Evolutionary conservation across 2,113 vertebrate species (phyloP), one percentile per base, ranked within the genome.

Genomic region (Physeter macrocephalus): DNA sequence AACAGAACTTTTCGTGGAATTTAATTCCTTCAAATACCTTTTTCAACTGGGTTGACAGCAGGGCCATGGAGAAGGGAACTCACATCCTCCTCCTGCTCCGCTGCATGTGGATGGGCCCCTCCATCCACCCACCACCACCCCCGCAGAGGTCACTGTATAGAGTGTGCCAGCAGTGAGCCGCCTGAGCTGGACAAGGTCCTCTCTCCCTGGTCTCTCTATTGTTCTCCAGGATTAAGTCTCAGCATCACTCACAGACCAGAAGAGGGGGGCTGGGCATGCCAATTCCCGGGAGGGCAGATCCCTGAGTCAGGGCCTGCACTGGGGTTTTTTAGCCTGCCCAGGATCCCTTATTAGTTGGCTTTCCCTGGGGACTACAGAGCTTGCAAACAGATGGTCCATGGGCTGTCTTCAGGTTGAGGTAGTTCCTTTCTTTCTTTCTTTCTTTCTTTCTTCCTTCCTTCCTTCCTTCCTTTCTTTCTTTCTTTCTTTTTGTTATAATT

Each of bases 1-100:
- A 85, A 92, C 61, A 71, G 94, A 84, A 67, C 72, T 92, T 84
- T 39, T 49, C 88, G 36, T 90, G 34, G 57, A 88, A 59, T 59
- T 78, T 62, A 96, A 82, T 92, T 97, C 66, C 41, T 97, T 57
- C 90, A 93, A 80, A 87, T 57, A 64, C 57, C 67, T 94, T 89
- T 95, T 97, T 83, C 90, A 74, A 25, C 41, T 88, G 86, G 93
- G 49, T 74, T 96, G 74, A 90, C 25, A 66, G 88, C 75, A 80
- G 81, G 90, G 85, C 80, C 46, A 25, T 39, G 25, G 87, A 81
- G 69, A 11, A 8, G 78, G 85, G 72, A 29, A 23, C 14, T 1
- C 20, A 8, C 12, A 12, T 12, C 11, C 59, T 39, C 52, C 11
- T 54, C 14, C 7, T 9, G 36, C 77, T 52, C 20, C 2, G 5